Conservation (phyloP, 2,888 invertebrate genomes). For the Timema cristinae region DNA sequence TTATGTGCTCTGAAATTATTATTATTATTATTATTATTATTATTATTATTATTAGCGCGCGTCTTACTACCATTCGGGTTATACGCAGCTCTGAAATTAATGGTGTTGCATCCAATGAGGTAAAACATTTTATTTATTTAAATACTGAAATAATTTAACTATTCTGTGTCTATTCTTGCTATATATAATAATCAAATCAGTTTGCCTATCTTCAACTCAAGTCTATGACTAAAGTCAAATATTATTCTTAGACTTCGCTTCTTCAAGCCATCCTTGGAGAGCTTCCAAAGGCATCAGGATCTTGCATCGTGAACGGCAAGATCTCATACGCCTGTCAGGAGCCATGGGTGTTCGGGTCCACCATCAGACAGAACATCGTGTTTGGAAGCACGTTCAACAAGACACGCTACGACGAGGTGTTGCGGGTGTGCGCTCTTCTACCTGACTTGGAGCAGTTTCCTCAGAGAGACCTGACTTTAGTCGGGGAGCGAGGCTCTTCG, state of each 20-base stretch:
- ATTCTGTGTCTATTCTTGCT: neutral
- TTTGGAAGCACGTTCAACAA: constrained; percentile 64
- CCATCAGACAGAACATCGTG: constrained; percentile 72
- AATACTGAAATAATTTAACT: neutral
- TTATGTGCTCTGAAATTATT: too few relatives aligned
- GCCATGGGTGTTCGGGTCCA: constrained; percentile 70
- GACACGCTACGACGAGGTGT: constrained; percentile 48
- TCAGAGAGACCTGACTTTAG: constrained; percentile 66
- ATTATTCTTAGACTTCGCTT: constrained; percentile 54
- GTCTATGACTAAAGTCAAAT: constrained; percentile 41
- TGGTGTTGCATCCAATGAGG: neutral
- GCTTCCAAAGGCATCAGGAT: constrained; percentile 55
- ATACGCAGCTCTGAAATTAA: too few relatives aligned
- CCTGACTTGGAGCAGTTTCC: constrained; percentile 67
- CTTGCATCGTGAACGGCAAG: constrained; percentile 56
- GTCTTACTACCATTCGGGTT: too few relatives aligned
- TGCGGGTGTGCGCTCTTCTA: constrained; percentile 59
- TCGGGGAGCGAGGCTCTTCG: constrained; percentile 72
- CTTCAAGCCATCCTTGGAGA: constrained; percentile 74
- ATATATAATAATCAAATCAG: neutral
- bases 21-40: too few relatives aligned
- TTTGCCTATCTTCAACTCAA: neutral
- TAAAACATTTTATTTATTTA: neutral
- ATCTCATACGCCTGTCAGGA: constrained; percentile 72
- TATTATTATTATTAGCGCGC: too few relatives aligned